A percentile compares a stretch with the other conserved stretches of the same genome.
phyloP scores from a whole-genome alignment of 2,113 vertebrate species.

The Odobenus rosmarus region DNA sequence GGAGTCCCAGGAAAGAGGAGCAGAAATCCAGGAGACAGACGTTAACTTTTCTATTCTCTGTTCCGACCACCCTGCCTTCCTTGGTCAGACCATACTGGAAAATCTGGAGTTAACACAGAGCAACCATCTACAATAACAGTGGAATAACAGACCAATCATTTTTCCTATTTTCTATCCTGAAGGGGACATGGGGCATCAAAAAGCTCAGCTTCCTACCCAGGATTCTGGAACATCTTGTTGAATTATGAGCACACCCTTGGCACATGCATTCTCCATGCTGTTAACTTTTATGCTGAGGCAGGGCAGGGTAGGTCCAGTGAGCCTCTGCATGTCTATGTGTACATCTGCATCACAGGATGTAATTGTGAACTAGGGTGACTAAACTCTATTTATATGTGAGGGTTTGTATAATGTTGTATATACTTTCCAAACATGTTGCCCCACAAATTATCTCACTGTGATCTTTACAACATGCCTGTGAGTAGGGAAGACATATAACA shows the following conservation, averaged over 20 bases:
- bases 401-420: background rate
- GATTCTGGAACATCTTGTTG: background rate
- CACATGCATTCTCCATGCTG: background rate
- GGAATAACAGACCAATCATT: background rate
- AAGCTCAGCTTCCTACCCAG: background rate
- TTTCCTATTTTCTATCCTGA: background rate
- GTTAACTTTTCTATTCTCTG: background rate
- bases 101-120: background rate
- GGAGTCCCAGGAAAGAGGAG: background rate
- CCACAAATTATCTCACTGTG: constrained; percentile 46
- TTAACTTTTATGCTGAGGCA: background rate
- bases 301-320: background rate
- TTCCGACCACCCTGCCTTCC: background rate
- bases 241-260: background rate
- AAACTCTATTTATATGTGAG: background rate
- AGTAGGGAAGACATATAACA: background rate
- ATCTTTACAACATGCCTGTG: constrained; percentile 35
- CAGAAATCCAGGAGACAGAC: background rate
- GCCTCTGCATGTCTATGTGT: rapidly evolving
- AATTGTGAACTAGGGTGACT: background rate
- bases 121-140: background rate
- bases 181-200: background rate
- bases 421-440: constrained; percentile 24
- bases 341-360: background rate
- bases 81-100: background rate